A percentile compares a stretch with the other conserved stretches of the same genome.
These are phyloP conservation scores for Rhinoraja longicauda DNA, from an alignment of 2,797 vertebrate species.

Conservation along the genomic window DNA sequence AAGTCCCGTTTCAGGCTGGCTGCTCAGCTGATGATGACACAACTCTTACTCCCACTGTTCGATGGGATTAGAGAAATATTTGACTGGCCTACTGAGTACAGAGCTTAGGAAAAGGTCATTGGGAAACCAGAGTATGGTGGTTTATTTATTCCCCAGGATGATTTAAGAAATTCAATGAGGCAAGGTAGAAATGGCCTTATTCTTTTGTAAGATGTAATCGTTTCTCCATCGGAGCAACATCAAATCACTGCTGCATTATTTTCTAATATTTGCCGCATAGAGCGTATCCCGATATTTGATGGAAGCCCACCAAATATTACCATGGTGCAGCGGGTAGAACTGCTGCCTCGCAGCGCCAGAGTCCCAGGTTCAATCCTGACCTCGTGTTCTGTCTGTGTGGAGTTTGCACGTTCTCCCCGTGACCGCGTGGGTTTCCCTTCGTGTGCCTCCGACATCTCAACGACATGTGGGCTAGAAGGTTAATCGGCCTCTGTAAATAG, in stretches of 20 bases:
- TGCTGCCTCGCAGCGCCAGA: too few species aligned
- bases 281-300: not conserved
- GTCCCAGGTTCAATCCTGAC: too few species aligned
- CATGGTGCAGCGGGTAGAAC: too few species aligned
- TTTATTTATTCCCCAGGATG: not conserved
- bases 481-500: too few species aligned
- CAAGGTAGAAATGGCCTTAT: not conserved
- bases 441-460: too few species aligned
- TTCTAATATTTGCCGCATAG: not conserved
- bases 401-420: too few species aligned
- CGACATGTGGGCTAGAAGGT: too few species aligned
- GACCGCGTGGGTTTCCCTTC: too few species aligned
- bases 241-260: not conserved
- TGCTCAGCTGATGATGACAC: slow-evolving; percentile 30
- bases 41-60: not conserved
- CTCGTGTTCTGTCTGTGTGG: too few species aligned
- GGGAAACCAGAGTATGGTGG: not conserved
- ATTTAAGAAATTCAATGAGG: not conserved
- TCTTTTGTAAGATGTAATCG: not conserved
- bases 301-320: too few species aligned
- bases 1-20: not conserved
- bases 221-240: not conserved
- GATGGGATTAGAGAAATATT: not conserved
- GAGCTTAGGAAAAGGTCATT: not conserved
- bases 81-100: not conserved